These are phyloP conservation scores for Chrysomela aeneicollis DNA, from an alignment of 2,888 invertebrate genomes.

Conservation along the genomic window DNA sequence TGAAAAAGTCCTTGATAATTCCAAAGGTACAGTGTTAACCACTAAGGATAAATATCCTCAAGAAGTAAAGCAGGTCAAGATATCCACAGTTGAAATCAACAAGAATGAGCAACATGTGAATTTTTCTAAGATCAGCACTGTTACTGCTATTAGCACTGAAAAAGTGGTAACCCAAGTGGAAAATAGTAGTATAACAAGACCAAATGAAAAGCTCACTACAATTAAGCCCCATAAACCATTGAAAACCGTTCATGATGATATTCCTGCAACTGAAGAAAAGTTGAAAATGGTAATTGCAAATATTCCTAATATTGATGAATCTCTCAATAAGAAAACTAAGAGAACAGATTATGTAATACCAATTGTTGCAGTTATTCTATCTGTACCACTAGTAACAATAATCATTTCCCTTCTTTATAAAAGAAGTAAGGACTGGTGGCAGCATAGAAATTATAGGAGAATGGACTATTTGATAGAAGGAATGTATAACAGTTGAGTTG, in stretches of 20 bases:
- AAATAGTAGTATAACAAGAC: background rate
- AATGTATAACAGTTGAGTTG: slow-evolving; percentile 80
- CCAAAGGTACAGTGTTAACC: background rate
- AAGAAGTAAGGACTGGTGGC: slow-evolving; percentile 83
- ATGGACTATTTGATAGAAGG: slow-evolving; percentile 91
- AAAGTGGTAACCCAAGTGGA: background rate
- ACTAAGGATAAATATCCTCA: background rate
- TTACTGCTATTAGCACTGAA: background rate
- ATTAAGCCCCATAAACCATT: slow-evolving; percentile 19
- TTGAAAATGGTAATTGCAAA: background rate
- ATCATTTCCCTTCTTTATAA: slow-evolving; percentile 73
- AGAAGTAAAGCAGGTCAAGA: background rate
- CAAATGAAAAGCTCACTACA: slow-evolving; percentile 5
- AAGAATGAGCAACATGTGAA: background rate
- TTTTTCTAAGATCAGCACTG: background rate
- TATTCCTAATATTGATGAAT: slow-evolving; percentile 25
- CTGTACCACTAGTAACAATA: slow-evolving; percentile 77
- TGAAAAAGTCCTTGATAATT: background rate
- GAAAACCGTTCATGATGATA: slow-evolving; percentile 22
- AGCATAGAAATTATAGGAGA: slow-evolving; percentile 83
- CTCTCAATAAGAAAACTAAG: slow-evolving; percentile 41
- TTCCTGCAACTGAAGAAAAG: slow-evolving; percentile 6
- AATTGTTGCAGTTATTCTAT: slow-evolving; percentile 75
- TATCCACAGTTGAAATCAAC: background rate
- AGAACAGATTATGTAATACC: slow-evolving; percentile 75